Evolutionary conservation across 2,888 invertebrate species (phyloP).

Genomic region (Dynastes maya): DNA sequence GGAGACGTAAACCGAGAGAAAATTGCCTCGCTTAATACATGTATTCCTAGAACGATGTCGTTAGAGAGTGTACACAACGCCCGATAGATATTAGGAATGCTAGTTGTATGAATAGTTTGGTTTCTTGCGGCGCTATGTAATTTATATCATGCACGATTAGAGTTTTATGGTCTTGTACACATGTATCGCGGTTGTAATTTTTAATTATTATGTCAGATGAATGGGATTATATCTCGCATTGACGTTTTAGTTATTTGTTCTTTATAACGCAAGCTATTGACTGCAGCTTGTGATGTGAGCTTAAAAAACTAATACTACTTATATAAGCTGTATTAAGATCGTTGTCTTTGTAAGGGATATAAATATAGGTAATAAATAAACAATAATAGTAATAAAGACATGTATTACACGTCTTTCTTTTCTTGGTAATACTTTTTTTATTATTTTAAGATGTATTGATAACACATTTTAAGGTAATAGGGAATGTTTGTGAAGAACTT

Average conservation of each 20-base stretch:
- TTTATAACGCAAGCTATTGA: conserved; percentile 3
- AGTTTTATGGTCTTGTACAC: conserved; percentile 38
- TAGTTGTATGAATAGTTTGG: conserved; percentile 30
- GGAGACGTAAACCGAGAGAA: conserved; percentile 25
- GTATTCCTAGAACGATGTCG: conserved; percentile 39
- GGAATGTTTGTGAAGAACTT: too few relatives aligned
- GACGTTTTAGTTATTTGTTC: conserved; percentile 27
- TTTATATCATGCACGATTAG: conserved; percentile 41
- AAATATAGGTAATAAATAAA: conserved; percentile 27
- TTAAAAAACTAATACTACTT: conserved; percentile 28
- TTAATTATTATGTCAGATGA: conserved; percentile 47
- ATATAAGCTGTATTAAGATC: conserved; percentile 3
- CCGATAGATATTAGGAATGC: conserved; percentile 36
- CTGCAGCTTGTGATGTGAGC: neutral
- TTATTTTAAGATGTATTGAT: too few relatives aligned
- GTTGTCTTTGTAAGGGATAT: conserved; percentile 11
- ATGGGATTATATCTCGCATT: conserved; percentile 39
- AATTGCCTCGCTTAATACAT: neutral
- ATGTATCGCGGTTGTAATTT: conserved; percentile 42
- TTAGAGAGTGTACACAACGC: conserved; percentile 18
- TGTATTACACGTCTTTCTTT: neutral
- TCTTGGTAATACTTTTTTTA: too few relatives aligned
- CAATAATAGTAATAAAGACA: conserved; percentile 12
- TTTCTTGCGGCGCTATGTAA: conserved; percentile 38
- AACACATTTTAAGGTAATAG: too few relatives aligned